A percentile compares a stretch with the other conserved stretches of the same genome.
Evolutionary conservation across 2,888 invertebrate species (phyloP).

Genomic region (Athripsodes cinereus): DNA sequence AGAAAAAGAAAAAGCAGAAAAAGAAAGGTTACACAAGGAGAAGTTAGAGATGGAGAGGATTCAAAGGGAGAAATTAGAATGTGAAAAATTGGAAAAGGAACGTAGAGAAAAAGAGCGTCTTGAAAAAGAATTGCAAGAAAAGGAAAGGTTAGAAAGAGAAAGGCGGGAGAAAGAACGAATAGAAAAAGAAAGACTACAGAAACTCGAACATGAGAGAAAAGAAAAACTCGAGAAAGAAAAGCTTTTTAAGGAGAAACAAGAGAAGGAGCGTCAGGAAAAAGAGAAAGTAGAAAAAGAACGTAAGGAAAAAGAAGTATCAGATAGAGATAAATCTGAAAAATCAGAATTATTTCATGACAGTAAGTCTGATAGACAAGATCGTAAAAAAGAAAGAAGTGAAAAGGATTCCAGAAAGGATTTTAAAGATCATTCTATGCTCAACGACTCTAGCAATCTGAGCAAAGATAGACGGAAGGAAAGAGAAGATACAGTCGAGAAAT

Average conservation of each 20-base stretch:
- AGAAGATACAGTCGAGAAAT: slow-evolving; percentile 26
- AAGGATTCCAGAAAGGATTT: slow-evolving; percentile 30
- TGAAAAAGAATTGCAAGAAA: slow-evolving; percentile 38
- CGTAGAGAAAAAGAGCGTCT: slow-evolving; percentile 36
- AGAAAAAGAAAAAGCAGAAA: slow-evolving; percentile 38
- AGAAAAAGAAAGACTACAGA: slow-evolving; percentile 39
- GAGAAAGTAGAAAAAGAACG: slow-evolving; percentile 38
- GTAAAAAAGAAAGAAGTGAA: slow-evolving; percentile 33
- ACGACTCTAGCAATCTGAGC: slow-evolving; percentile 19
- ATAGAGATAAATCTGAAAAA: slow-evolving; percentile 34
- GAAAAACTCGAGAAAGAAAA: slow-evolving; percentile 31
- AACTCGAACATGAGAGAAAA: slow-evolving; percentile 37
- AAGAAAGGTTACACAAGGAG: slow-evolving; percentile 33
- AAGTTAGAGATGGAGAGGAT: slow-evolving; percentile 30
- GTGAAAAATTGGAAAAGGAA: slow-evolving; percentile 36
- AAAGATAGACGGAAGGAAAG: slow-evolving; percentile 27
- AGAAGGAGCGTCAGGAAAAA: slow-evolving; percentile 40
- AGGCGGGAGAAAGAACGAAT: slow-evolving; percentile 37
- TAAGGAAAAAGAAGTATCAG: slow-evolving; percentile 37
- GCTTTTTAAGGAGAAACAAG: slow-evolving; percentile 32
- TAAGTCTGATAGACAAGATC: slow-evolving; percentile 27
- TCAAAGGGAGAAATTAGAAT: slow-evolving; percentile 33
- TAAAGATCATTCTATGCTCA: slow-evolving; percentile 33
- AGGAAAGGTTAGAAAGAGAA: slow-evolving; percentile 38
- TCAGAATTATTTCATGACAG: slow-evolving; percentile 29